A percentile compares a stretch with the other conserved stretches of the same genome.
phyloP scores from a whole-genome alignment of 2,888 invertebrate genomes.

The Dromius quadrimaculatus region DNA sequence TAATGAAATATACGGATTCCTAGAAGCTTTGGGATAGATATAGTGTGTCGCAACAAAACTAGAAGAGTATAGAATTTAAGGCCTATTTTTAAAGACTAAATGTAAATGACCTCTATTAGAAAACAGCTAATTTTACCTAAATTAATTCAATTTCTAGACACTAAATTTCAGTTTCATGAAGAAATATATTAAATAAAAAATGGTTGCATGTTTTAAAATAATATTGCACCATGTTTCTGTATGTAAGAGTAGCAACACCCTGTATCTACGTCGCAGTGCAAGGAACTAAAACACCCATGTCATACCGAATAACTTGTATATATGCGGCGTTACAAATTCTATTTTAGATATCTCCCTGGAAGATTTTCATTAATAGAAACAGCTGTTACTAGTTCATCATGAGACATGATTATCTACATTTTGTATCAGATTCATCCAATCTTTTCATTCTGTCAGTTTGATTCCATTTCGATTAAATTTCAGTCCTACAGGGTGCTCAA shows the following conservation, averaged over 20 bases:
- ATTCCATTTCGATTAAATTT: no score
- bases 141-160: background rate
- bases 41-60: conserved; percentile 13
- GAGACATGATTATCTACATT: background rate
- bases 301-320: conserved; percentile 28
- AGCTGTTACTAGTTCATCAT: conserved; percentile 41
- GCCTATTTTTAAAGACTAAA: conserved; percentile 28
- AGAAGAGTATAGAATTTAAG: conserved; percentile 26
- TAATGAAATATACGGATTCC: conserved; percentile 5
- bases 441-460: no score
- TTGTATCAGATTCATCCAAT: conserved; percentile 2
- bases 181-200: background rate
- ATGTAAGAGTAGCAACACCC: no score
- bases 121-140: background rate
- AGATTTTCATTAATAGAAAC: conserved; percentile 45
- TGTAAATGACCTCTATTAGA: conserved; percentile 18
- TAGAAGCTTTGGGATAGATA: conserved; percentile 7
- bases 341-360: conserved; percentile 42
- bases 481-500: no score
- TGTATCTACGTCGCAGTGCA: conserved; percentile 1
- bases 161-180: background rate
- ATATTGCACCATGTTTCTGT: background rate
- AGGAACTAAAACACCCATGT: conserved; percentile 25
- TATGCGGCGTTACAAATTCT: conserved; percentile 28
- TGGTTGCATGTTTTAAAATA: background rate